Evolutionary conservation across 2,888 invertebrate species (phyloP).

Genomic region (Erannis defoliaria): DNA sequence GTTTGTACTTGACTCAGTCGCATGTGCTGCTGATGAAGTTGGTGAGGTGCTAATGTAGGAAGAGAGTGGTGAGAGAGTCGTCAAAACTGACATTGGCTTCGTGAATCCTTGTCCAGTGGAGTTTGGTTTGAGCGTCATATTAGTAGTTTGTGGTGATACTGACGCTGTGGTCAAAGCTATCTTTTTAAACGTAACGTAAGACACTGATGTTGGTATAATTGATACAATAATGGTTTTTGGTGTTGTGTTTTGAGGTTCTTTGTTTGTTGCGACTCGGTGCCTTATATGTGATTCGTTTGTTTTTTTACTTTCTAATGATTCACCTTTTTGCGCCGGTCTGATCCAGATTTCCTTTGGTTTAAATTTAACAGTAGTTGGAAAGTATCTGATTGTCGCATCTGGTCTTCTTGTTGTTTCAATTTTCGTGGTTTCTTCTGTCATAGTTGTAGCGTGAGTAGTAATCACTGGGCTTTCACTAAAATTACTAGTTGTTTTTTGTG

Average conservation of each 20-base stretch:
- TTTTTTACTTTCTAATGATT: conserved; percentile 63
- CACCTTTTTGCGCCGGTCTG: conserved; percentile 82
- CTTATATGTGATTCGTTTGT: conserved; percentile 63
- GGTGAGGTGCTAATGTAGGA: conserved; percentile 45
- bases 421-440: conserved; percentile 46
- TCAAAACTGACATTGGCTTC: conserved; percentile 61
- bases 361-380: conserved; percentile 70
- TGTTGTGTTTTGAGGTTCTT: conserved; percentile 63
- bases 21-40: conserved; percentile 26
- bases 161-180: conserved; percentile 74
- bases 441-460: conserved; percentile 35
- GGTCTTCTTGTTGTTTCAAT: conserved; percentile 61
- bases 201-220: conserved; percentile 81
- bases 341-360: conserved; percentile 85
- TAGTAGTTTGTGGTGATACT: conserved; percentile 58
- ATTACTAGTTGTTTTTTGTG: conserved; percentile 22
- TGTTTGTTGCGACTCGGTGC: conserved; percentile 60
- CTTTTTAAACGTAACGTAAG: conserved; percentile 78
- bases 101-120: conserved; percentile 61
- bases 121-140: conserved; percentile 52
- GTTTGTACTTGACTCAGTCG: conserved; percentile 31
- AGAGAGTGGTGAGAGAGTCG: conserved; percentile 53
- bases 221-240: conserved; percentile 82
- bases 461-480: conserved; percentile 35
- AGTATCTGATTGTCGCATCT: conserved; percentile 63